These are phyloP conservation scores for Indicator indicator DNA, from an alignment of 2,113 vertebrate genomes.

Conservation along the genomic window DNA sequence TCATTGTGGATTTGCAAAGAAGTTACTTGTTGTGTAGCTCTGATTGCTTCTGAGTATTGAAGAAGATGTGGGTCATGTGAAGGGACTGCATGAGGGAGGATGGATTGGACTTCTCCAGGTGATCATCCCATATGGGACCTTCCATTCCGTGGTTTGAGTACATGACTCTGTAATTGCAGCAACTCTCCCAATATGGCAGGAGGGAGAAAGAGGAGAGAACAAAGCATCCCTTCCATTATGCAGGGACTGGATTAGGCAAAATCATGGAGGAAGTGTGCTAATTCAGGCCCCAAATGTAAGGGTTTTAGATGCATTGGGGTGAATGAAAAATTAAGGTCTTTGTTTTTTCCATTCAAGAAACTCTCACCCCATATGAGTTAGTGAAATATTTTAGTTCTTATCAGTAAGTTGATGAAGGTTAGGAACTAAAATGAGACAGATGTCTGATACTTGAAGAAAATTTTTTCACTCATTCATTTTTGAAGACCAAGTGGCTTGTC, in stretches of 20 bases:
- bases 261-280: background rate
- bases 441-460: background rate
- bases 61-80: rapidly evolving
- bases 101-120: rapidly evolving
- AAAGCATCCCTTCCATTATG: background rate
- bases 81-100: background rate
- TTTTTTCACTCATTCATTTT: background rate
- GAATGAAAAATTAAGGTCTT: background rate
- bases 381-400: background rate
- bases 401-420: background rate
- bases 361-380: background rate
- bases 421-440: background rate
- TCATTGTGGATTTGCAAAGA: background rate
- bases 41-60: rapidly evolving
- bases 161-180: background rate
- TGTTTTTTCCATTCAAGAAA: background rate
- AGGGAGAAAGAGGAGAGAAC: background rate
- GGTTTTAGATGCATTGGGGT: background rate
- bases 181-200: background rate
- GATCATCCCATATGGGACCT: background rate
- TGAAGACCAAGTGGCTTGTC: background rate
- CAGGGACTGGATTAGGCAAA: background rate
- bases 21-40: background rate
- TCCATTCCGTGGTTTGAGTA: background rate
- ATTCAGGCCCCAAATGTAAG: background rate